These are phyloP conservation scores for Sepiola atlantica DNA, from an alignment of 2,888 invertebrate genomes.

Conservation along the genomic window DNA sequence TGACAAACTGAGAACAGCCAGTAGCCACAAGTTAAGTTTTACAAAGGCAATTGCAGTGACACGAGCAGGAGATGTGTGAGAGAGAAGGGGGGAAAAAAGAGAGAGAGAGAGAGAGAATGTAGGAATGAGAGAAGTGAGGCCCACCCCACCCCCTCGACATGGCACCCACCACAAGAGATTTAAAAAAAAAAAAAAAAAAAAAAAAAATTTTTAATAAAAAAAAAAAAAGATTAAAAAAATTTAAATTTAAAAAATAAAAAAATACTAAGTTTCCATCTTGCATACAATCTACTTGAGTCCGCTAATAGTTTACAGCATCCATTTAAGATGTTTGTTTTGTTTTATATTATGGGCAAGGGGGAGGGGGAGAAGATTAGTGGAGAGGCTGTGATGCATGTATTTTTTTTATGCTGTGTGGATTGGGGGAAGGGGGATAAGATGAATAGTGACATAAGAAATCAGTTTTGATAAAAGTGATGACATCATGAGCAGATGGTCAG, in stretches of 20 bases:
- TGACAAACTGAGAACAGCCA: slow-evolving; percentile 43
- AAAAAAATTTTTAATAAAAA: no score
- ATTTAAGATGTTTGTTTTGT: background rate
- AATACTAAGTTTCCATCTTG: slow-evolving; percentile 32
- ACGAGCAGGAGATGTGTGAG: slow-evolving; percentile 18
- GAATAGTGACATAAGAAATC: background rate
- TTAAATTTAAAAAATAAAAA: background rate
- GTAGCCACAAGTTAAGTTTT: slow-evolving; percentile 35
- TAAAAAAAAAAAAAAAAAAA: no score
- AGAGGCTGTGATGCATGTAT: slow-evolving; percentile 20
- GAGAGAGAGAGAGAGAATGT: background rate
- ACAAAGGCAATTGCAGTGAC: slow-evolving; percentile 43
- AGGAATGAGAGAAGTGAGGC: background rate
- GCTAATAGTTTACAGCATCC: background rate
- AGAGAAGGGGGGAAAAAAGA: background rate
- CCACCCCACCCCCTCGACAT: slow-evolving; percentile 8
- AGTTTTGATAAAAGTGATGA: background rate
- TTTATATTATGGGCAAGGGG: background rate
- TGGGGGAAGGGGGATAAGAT: background rate
- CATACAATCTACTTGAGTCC: slow-evolving; percentile 19
- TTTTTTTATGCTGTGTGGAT: background rate
- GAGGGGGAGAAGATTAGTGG: background rate
- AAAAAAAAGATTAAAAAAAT: no score
- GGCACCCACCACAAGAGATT: background rate
- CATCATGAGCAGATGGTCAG: background rate